These are phyloP conservation scores for Thereuonema tuberculata DNA, from an alignment of 1,140 invertebrate species.

Conservation along the genomic window DNA sequence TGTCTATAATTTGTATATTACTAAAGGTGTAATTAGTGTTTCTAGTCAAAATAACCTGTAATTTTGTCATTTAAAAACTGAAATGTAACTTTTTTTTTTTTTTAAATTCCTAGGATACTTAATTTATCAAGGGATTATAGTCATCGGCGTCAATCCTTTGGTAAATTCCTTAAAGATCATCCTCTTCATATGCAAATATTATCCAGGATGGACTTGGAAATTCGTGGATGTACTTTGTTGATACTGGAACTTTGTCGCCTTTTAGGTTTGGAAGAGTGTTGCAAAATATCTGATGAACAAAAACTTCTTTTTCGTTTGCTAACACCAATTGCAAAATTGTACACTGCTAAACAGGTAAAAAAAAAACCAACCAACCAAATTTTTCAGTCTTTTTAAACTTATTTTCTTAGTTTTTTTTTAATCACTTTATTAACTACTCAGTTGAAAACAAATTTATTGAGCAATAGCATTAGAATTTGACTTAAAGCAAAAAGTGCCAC, in stretches of 20 bases:
- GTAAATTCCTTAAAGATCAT: slow-evolving; percentile 33
- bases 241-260: slow-evolving; percentile 28
- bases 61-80: no score
- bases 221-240: slow-evolving; percentile 29
- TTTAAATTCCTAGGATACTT: slow-evolving; percentile 31
- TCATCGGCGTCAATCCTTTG: slow-evolving; percentile 37
- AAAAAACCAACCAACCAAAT: no score
- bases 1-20: no score
- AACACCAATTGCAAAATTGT: slow-evolving; percentile 43
- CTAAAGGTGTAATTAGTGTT: no score
- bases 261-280: slow-evolving; percentile 36
- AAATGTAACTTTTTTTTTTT: slow-evolving; percentile 5
- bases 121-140: slow-evolving; percentile 41
- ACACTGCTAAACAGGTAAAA: slow-evolving; percentile 40
- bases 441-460: no score
- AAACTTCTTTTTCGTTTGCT: slow-evolving; percentile 35
- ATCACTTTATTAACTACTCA: no score
- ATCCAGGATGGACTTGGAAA: slow-evolving; percentile 39
- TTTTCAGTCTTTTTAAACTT: no score
- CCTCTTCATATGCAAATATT: slow-evolving; percentile 41
- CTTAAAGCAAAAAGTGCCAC: no score
- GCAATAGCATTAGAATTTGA: no score
- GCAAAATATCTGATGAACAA: slow-evolving; percentile 30
- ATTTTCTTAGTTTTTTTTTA: no score
- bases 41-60: no score